phyloP scores from a whole-genome alignment of 2,888 invertebrate species.

The Rhaphigaster nebulosa region DNA sequence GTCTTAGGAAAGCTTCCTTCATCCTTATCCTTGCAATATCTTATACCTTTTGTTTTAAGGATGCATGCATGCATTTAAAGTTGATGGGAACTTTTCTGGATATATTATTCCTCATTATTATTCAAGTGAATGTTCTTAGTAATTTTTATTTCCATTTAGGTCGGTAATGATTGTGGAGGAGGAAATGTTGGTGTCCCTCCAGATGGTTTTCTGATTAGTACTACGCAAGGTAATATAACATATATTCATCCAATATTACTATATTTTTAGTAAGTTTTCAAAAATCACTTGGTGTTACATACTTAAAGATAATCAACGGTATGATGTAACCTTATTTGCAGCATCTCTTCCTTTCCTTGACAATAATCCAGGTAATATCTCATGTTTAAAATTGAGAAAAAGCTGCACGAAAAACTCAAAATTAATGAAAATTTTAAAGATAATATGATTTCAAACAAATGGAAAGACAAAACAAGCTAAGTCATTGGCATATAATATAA shows the following conservation, averaged over 20 bases:
- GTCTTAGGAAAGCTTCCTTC: background rate
- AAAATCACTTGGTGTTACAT: no score
- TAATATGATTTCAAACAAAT: no score
- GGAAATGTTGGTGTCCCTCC: conserved; percentile 62
- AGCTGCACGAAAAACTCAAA: no score
- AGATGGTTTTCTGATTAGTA: conserved; percentile 64
- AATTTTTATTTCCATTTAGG: conserved; percentile 69
- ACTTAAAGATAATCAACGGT: no score
- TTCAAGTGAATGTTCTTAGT: background rate
- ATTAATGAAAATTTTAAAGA: no score
- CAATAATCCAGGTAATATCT: no score
- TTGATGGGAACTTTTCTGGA: background rate
- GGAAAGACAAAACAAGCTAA: no score
- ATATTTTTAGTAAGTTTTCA: no score
- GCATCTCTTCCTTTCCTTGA: no score
- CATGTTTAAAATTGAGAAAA: no score
- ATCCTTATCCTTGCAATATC: background rate
- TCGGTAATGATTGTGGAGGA: conserved; percentile 80
- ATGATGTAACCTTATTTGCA: no score
- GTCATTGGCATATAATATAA: no score
- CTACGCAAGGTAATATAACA: conserved; percentile 61
- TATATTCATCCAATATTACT: background rate
- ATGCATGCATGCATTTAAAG: background rate
- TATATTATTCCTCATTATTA: background rate
- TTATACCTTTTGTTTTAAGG: background rate